Base-by-base conservation (phyloP, 2,113 vertebrate species). In the Natator depressus region DNA sequence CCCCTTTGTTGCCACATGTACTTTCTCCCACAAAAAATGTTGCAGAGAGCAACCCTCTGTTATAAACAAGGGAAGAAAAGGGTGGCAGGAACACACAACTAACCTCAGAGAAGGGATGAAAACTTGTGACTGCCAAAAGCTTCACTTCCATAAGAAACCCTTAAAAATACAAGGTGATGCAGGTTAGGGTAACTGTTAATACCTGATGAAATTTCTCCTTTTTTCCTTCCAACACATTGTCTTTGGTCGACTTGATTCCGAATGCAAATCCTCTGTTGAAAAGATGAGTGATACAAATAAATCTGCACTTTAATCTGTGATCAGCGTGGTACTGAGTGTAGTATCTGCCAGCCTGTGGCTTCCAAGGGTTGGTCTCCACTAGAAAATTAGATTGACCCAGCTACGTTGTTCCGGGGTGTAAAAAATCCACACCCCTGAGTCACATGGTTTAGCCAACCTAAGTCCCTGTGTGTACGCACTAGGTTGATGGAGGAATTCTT, bases 121-220 rank as follows among this genome's bases (percentile, higher is more conserved):
- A 81, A 86, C 96, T 87, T 89, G 22, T 96, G 95, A 94, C 62
- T 95, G n/a, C 85, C 72, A 72, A 75, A 88, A 91, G 83, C 49
- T 92, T 86, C 78, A 86, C 62, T 69, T 69, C 16, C 65, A n/a
- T n/a, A 69, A 69, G n/a, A 72, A 19, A 38, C n/a, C n/a, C n/a
- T 38, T 72, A 20, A 38, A 89, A 81, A 82, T 91, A 42, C 6
- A 87, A 76, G 95, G 29, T 86, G 35, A 8, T 65, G 0, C 35
- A 76, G 46, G 62, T 25, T 80, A 29, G 20, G 55, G 76, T 59
- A 90, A 5, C 89, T 96, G 89, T 24, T 16, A 84, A 38, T 31
- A 93, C 29, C 19, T 93, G 6, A 27, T 46, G 19, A 55, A 8
- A 94, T 42, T 62, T 51, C 54, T 29, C n/a, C 16, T 57, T 47